Evolutionary conservation across 2,113 vertebrate species (phyloP).

Genomic region (Rhagologus leucostigma): DNA sequence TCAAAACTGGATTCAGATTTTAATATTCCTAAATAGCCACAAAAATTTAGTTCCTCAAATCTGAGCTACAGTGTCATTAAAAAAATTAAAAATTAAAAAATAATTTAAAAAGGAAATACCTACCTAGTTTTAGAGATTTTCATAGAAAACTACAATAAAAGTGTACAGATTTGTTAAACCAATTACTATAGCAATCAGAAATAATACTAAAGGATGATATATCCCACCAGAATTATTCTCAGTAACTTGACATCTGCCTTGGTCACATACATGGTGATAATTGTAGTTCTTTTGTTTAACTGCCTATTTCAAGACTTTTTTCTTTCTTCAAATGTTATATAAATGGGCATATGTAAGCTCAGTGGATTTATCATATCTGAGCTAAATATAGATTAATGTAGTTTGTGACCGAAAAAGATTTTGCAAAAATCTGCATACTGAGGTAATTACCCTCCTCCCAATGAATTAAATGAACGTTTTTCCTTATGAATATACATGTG

Average conservation of each 20-base stretch:
- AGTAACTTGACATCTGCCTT: neutral
- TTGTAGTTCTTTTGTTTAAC: neutral
- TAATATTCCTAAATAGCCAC: neutral
- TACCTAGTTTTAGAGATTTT: neutral
- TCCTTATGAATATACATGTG: constrained; percentile 15
- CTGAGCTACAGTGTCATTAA: neutral
- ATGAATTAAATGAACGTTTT: constrained; percentile 16
- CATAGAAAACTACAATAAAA: neutral
- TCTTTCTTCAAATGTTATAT: neutral
- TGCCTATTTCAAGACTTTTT: neutral
- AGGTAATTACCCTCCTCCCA: neutral
- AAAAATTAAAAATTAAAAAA: neutral
- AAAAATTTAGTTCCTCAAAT: neutral
- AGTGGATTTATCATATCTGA: neutral
- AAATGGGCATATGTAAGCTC: neutral
- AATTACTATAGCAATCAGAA: neutral
- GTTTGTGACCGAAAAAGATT: neutral
- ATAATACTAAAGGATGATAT: neutral
- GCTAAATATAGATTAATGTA: constrained; percentile 1
- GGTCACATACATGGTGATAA: neutral
- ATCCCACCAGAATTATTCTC: neutral
- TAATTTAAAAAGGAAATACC: rapidly evolving
- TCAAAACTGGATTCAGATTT: neutral
- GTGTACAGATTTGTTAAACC: neutral
- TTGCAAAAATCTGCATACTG: neutral